phyloP scores from a whole-genome alignment of 2,888 invertebrate species.

The Bimastos eiseni region DNA sequence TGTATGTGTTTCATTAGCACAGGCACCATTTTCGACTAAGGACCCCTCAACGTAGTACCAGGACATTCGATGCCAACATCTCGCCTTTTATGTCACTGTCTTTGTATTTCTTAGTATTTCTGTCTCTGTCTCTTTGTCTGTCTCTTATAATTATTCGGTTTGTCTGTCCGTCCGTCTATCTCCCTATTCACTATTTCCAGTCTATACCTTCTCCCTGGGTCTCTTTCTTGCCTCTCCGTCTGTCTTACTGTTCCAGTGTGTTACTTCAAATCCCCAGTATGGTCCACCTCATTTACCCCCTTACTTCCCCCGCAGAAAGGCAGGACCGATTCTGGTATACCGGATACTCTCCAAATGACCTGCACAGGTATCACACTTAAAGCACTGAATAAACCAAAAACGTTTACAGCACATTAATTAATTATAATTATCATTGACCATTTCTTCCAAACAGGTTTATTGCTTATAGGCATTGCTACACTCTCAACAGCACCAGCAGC shows the following conservation, averaged over 20 bases:
- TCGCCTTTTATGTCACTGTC: not conserved
- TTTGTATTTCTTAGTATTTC: not conserved
- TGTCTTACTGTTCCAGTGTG: not conserved
- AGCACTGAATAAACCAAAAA: conserved; percentile 2
- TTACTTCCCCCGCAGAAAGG: not conserved
- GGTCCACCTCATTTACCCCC: no score
- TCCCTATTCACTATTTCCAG: not conserved
- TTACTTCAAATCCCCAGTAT: not conserved
- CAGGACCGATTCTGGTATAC: not conserved
- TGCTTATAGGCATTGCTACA: not conserved
- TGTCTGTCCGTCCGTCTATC: not conserved
- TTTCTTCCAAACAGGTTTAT: not conserved
- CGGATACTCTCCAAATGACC: not conserved
- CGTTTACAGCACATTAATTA: not conserved
- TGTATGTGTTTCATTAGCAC: no score
- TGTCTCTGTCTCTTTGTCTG: not conserved
- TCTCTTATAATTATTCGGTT: no score
- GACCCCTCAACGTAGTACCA: not conserved
- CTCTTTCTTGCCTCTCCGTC: not conserved
- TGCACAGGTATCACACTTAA: not conserved
- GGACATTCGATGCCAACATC: not conserved
- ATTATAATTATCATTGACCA: not conserved
- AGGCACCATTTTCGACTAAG: not conserved
- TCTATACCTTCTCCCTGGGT: not conserved
- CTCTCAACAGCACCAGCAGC: not conserved